Percentiles rank a stretch among this genome's conserved stretches.
These are phyloP conservation scores for Melanocharis versteri DNA, from an alignment of 2,113 vertebrate genomes.

Conservation along the genomic window DNA sequence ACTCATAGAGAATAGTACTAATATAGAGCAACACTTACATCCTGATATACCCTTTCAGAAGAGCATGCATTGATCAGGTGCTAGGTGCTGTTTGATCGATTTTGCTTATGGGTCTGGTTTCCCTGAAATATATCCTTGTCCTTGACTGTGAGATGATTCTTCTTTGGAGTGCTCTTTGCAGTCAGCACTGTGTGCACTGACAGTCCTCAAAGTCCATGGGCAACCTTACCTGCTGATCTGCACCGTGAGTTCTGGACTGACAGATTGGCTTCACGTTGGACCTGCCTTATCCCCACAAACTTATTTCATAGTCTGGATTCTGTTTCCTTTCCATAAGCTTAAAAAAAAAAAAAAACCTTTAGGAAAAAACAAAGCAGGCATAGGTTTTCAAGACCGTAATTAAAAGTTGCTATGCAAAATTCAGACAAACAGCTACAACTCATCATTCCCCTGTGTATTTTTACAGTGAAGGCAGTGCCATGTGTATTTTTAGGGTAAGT, in stretches of 20 bases:
- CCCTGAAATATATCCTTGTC: conserved; percentile 20
- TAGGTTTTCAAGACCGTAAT: background rate
- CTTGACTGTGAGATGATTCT: conserved; percentile 43
- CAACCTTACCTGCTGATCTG: background rate
- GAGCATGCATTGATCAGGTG: background rate
- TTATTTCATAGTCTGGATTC: background rate
- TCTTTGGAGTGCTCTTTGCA: background rate
- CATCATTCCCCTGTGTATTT: background rate
- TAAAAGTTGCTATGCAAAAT: background rate
- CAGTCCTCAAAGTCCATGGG: background rate
- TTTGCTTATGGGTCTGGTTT: conserved; percentile 27
- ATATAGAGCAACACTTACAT: background rate
- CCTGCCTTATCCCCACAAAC: background rate
- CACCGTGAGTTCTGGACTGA: background rate
- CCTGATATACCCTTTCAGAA: background rate
- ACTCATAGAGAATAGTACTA: background rate
- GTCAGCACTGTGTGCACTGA: background rate
- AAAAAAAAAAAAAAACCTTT: background rate
- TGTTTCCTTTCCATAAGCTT: background rate
- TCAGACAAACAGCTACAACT: background rate
- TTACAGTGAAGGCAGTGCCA: background rate
- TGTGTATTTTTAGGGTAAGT: background rate
- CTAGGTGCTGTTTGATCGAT: conserved; percentile 6
- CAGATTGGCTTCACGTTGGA: too few species aligned
- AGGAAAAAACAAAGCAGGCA: background rate